Conservation (phyloP, 2,888 invertebrate species). For the Platycnemis pennipes region DNA sequence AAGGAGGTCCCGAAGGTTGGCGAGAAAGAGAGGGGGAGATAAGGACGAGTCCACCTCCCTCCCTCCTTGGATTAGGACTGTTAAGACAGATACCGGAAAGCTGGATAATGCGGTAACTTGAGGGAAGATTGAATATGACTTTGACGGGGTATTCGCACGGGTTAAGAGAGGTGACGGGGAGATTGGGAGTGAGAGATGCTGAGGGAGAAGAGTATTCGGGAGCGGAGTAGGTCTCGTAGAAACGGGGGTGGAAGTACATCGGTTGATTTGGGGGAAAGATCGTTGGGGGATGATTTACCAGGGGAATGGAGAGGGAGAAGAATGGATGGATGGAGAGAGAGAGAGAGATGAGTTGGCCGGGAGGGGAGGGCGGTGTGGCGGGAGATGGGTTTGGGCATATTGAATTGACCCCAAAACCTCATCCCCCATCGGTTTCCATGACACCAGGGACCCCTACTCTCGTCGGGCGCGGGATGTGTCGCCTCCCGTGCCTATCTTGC, state of each 20-base stretch:
- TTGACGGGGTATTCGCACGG: slow-evolving; percentile 38
- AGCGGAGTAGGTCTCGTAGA: not conserved
- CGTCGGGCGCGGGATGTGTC: not conserved
- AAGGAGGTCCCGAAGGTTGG: not conserved
- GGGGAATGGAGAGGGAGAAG: not conserved
- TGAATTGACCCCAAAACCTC: slow-evolving; percentile 63
- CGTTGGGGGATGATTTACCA: not conserved
- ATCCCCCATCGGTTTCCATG: not conserved
- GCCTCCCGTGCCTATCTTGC: slow-evolving; percentile 18
- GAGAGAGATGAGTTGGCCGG: not conserved
- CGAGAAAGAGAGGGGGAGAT: not conserved
- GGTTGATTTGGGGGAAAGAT: not conserved
- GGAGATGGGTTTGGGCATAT: slow-evolving; percentile 62
- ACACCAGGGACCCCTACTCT: not conserved
- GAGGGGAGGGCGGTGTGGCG: not conserved
- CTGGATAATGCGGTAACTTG: slow-evolving; percentile 44
- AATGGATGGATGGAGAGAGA: not conserved
- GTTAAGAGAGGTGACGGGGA: slow-evolving; percentile 34
- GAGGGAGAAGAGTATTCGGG: not conserved
- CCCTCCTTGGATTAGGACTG: slow-evolving; percentile 22
- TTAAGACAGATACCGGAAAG: slow-evolving; percentile 54
- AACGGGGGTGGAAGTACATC: not conserved
- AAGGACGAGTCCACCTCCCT: not conserved
- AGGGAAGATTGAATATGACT: slow-evolving; percentile 60
- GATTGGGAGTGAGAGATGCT: not conserved